Percentiles rank a stretch among this genome's conserved stretches.
phyloP scores from a whole-genome alignment of 1,140 invertebrate genomes.

The Drosophila jambulina region DNA sequence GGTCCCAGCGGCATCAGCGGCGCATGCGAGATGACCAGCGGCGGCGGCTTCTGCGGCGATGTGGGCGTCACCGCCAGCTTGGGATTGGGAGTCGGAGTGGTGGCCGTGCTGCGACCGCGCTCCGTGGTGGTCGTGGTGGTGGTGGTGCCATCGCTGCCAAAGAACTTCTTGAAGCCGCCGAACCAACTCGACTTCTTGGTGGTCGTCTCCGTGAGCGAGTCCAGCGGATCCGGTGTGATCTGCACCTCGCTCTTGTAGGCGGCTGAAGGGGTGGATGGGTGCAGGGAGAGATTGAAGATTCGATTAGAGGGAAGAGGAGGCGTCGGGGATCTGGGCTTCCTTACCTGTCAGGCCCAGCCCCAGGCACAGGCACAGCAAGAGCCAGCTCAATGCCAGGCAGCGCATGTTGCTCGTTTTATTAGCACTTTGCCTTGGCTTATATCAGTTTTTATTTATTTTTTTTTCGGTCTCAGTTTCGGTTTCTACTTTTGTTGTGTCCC shows the following conservation, averaged over 20 bases:
- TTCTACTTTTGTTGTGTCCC: not conserved
- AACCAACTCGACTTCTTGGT: conserved; percentile 82
- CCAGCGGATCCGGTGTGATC: conserved; percentile 71
- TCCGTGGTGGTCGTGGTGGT: conserved; percentile 37
- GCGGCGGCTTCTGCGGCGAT: conserved; percentile 64
- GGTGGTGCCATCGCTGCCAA: conserved; percentile 45
- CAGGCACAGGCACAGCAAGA: conserved; percentile 58
- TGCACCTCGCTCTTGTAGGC: conserved; percentile 73
- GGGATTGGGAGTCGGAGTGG: conserved; percentile 27
- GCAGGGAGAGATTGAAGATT: not conserved
- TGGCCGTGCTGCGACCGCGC: conserved; percentile 3
- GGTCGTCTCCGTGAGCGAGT: conserved; percentile 53
- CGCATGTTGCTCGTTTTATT: conserved; percentile 69
- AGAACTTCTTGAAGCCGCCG: conserved; percentile 69
- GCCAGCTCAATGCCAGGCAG: conserved; percentile 64
- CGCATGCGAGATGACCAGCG: conserved; percentile 73
- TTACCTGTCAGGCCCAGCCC: conserved; percentile 70
- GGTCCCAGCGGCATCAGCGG: conserved; percentile 76
- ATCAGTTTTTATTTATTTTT: not conserved
- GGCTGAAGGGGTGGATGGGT: conserved; percentile 19
- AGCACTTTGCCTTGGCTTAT: conserved; percentile 56
- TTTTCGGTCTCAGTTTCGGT: not conserved
- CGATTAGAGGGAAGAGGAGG: not conserved
- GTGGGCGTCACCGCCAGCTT: conserved; percentile 21
- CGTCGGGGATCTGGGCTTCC: not conserved